Conservation (phyloP, 1,140 invertebrate species). For the Penaeus vannamei region DNA sequence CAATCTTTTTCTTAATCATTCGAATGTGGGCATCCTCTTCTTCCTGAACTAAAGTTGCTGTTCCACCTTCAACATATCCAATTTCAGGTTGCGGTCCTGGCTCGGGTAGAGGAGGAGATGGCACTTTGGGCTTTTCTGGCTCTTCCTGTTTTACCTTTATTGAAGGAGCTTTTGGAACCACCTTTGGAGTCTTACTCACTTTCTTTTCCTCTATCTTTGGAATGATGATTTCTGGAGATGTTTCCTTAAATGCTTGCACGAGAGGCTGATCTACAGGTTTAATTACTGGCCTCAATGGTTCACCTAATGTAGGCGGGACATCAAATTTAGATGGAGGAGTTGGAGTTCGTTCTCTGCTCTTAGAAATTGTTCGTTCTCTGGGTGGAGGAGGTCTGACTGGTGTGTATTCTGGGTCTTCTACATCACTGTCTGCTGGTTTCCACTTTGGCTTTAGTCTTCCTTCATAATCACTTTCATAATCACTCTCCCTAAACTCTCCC, state of each 20-base stretch:
- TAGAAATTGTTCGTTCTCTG: constrained; percentile 27
- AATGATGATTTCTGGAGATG: constrained; percentile 53
- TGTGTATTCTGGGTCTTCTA: constrained; percentile 62
- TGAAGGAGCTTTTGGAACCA: constrained; percentile 48
- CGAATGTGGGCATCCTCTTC: constrained; percentile 58
- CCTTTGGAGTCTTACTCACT: constrained; percentile 37
- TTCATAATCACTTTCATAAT: constrained; percentile 79
- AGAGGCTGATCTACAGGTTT: constrained; percentile 54
- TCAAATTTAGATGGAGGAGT: constrained; percentile 68
- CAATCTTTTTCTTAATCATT: constrained; percentile 57
- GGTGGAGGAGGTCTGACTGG: constrained; percentile 52
- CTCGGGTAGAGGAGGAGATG: constrained; percentile 49
- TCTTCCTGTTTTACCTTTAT: constrained; percentile 43
- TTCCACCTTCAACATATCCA: constrained; percentile 37
- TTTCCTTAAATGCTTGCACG: constrained; percentile 13
- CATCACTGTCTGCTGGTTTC: constrained; percentile 66
- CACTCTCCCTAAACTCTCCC: constrained; percentile 80
- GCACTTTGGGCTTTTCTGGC: constrained; percentile 21
- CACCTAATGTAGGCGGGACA: constrained; percentile 57
- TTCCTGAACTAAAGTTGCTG: not conserved
- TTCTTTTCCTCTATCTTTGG: constrained; percentile 47
- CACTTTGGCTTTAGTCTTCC: constrained; percentile 68
- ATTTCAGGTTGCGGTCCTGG: constrained; percentile 56
- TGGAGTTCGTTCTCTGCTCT: constrained; percentile 58
- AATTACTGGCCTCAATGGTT: constrained; percentile 59